phyloP scores from a whole-genome alignment of 1,140 invertebrate genomes.

The Drosophila tani region DNA sequence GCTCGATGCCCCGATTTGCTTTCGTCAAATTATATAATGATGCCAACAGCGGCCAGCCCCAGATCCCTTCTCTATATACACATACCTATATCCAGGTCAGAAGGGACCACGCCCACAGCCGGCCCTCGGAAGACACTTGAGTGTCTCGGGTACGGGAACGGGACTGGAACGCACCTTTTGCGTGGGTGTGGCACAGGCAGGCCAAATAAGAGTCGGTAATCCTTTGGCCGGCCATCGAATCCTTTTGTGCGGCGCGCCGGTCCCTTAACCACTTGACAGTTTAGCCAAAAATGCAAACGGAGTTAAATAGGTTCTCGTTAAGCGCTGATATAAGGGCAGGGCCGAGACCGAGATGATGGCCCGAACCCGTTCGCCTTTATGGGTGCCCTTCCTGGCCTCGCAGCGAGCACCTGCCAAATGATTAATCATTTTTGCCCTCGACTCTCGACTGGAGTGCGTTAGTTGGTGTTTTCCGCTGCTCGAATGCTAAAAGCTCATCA shows the following conservation, averaged over 20 bases:
- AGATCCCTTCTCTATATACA: slow-evolving; percentile 5
- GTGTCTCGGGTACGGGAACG: not conserved
- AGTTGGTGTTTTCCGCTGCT: slow-evolving; percentile 55
- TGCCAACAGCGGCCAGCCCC: slow-evolving; percentile 57
- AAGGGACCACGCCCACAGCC: slow-evolving; percentile 53
- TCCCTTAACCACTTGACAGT: slow-evolving; percentile 73
- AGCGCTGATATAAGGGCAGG: slow-evolving; percentile 45
- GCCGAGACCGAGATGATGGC: slow-evolving; percentile 43
- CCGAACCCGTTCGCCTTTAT: slow-evolving; percentile 50
- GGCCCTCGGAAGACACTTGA: slow-evolving; percentile 3
- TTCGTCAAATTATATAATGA: slow-evolving; percentile 81
- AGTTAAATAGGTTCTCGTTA: slow-evolving; percentile 83
- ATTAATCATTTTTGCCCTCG: slow-evolving; percentile 74
- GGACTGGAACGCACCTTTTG: slow-evolving; percentile 50
- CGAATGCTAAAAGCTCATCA: slow-evolving; percentile 83
- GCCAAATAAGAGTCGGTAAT: slow-evolving; percentile 70
- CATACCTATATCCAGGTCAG: slow-evolving; percentile 19
- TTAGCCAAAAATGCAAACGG: slow-evolving; percentile 75
- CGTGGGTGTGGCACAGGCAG: slow-evolving; percentile 68
- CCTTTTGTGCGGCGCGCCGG: slow-evolving; percentile 38
- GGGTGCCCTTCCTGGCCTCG: slow-evolving; percentile 20
- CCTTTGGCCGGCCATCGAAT: slow-evolving; percentile 56
- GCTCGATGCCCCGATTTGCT: slow-evolving; percentile 39
- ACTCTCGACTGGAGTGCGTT: slow-evolving; percentile 58
- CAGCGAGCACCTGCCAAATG: slow-evolving; percentile 75